Evolutionary conservation across 1,140 invertebrate species (phyloP).

Genomic region (Gryllus bimaculatus): DNA sequence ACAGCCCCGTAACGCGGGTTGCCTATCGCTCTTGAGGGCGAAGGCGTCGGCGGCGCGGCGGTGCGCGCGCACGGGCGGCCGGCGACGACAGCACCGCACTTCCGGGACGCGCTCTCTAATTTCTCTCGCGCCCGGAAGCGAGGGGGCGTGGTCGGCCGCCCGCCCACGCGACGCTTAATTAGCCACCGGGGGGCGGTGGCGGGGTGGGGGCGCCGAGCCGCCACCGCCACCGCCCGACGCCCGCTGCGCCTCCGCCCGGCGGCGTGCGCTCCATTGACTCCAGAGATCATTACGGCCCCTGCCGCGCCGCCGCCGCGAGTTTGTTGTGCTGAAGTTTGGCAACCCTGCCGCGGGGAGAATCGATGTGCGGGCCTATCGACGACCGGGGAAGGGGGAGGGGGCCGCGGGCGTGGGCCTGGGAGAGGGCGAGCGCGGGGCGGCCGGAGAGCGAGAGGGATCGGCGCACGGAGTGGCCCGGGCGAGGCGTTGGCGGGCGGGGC

Average conservation of each 20-base stretch:
- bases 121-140: not conserved
- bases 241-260: no score
- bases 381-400: not conserved
- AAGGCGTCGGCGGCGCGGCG: not conserved
- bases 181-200: not conserved
- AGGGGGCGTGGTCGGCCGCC: not conserved
- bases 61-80: no score
- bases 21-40: not conserved
- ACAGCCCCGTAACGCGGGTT: not conserved
- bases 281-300: not conserved
- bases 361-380: constrained; percentile 15
- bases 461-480: not conserved
- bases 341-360: constrained; percentile 15
- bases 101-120: not conserved
- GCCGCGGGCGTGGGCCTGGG: not conserved
- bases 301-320: not conserved
- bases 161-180: not conserved
- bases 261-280: not conserved
- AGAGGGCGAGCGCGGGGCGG: no score
- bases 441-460: not conserved
- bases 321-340: constrained; percentile 12
- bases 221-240: no score
- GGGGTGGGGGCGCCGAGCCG: not conserved
- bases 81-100: not conserved
- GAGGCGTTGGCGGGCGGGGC: not conserved